Percentiles rank a stretch among this genome's conserved stretches.
Evolutionary conservation across 1,140 invertebrate genomes (phyloP).

Genomic region (Brachionus asplanchnoidis): DNA sequence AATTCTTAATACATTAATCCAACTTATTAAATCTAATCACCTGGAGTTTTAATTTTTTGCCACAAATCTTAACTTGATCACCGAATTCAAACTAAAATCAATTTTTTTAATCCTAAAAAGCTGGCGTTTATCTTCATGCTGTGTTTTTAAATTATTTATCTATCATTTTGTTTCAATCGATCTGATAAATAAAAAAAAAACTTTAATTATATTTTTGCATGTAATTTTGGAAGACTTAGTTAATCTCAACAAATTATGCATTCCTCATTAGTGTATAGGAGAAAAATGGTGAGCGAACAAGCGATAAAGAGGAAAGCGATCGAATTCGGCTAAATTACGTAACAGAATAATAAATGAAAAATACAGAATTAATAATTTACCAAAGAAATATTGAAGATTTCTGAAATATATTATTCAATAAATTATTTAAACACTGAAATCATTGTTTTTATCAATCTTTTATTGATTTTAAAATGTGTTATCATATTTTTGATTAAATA

Average conservation of each 20-base stretch:
- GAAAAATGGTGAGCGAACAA: not conserved
- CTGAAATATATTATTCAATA: not conserved
- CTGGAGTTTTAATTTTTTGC: not conserved
- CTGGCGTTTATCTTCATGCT: not conserved
- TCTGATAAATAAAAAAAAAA: not conserved
- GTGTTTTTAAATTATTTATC: not conserved
- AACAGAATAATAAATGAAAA: not conserved
- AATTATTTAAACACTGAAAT: not conserved
- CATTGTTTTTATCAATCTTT: not conserved
- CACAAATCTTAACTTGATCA: not conserved
- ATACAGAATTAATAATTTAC: not conserved
- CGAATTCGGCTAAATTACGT: not conserved
- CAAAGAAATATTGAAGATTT: not conserved
- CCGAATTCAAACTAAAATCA: not conserved
- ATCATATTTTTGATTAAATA: not conserved
- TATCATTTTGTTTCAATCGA: constrained; percentile 2
- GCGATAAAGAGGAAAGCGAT: not conserved
- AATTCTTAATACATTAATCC: not conserved
- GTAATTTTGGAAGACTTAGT: not conserved
- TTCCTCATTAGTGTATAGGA: not conserved
- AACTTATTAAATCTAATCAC: not conserved
- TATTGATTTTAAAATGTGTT: not conserved
- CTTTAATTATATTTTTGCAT: not conserved
- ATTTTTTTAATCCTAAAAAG: not conserved
- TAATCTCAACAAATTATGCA: not conserved